phyloP scores from a whole-genome alignment of 2,888 invertebrate genomes.

The Sarcophaga variegata region DNA sequence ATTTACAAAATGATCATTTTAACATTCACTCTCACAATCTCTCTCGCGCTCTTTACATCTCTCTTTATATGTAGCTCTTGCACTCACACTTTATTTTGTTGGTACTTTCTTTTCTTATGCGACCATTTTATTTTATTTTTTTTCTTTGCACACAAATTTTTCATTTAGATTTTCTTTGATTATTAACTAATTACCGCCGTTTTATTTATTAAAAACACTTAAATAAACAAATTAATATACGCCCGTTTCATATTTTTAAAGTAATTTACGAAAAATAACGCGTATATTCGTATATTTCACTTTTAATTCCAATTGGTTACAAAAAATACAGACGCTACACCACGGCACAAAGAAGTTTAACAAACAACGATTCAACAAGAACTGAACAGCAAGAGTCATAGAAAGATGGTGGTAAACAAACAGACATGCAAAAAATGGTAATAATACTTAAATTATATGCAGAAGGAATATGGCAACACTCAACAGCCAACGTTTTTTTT shows the following conservation, averaged over 20 bases:
- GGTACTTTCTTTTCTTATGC: constrained; percentile 3
- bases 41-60: no score
- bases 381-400: constrained; percentile 3
- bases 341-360: constrained; percentile 3
- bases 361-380: constrained; percentile 27
- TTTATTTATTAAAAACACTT: constrained; percentile 6
- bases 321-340: constrained; percentile 6
- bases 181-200: constrained; percentile 25
- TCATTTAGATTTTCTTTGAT: constrained; percentile 22
- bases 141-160: neutral
- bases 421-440: neutral
- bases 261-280: constrained; percentile 18
- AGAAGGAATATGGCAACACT: neutral
- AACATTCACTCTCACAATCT: constrained; percentile 30
- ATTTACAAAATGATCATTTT: constrained; percentile 44
- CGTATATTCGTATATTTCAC: constrained; percentile 8
- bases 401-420: neutral
- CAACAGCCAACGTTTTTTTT: neutral
- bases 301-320: no score
- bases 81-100: no score
- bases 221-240: neutral
- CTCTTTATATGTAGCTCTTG: no score
- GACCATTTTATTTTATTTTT: constrained; percentile 9
- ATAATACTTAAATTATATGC: neutral
- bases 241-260: constrained; percentile 4